Percentiles rank a stretch among this genome's conserved stretches.
Conservation (phyloP, 2,113 vertebrate species). For the Atlantisia rogersi region DNA sequence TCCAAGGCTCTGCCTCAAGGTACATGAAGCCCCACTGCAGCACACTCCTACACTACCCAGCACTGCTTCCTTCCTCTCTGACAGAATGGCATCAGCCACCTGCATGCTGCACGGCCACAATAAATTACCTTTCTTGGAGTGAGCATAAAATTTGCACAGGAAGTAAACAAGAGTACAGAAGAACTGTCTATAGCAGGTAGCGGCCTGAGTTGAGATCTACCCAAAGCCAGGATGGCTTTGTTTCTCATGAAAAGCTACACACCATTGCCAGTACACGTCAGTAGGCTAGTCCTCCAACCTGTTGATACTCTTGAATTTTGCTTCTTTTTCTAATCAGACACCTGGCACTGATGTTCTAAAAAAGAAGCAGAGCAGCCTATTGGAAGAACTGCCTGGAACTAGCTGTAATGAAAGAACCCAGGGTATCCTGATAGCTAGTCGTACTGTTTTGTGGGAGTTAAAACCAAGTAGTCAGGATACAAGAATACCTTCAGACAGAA, state of each 20-base stretch:
- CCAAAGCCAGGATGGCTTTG: not conserved
- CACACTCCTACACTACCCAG: not conserved
- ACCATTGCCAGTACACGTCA: not conserved
- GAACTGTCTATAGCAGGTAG: not conserved
- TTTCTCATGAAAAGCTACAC: not conserved
- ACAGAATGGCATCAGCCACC: not conserved
- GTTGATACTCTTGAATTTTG: not conserved
- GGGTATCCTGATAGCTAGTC: not conserved
- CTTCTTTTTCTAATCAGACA: not conserved
- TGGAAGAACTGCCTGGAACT: not conserved
- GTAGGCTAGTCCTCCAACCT: not conserved
- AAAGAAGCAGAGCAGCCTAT: not conserved
- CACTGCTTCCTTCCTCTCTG: not conserved
- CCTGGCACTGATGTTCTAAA: not conserved
- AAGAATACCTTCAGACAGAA: not conserved
- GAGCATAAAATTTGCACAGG: not conserved
- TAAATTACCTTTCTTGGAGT: not conserved
- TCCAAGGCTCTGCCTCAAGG: not conserved
- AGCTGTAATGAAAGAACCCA: not conserved
- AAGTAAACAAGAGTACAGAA: not conserved
- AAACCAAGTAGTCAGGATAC: not conserved
- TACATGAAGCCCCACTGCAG: not conserved
- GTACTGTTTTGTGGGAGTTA: not conserved
- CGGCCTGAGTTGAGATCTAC: not conserved
- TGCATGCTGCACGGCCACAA: rapidly evolving